phyloP scores from a whole-genome alignment of 2,888 invertebrate genomes.

The Eupsilia transversa region DNA sequence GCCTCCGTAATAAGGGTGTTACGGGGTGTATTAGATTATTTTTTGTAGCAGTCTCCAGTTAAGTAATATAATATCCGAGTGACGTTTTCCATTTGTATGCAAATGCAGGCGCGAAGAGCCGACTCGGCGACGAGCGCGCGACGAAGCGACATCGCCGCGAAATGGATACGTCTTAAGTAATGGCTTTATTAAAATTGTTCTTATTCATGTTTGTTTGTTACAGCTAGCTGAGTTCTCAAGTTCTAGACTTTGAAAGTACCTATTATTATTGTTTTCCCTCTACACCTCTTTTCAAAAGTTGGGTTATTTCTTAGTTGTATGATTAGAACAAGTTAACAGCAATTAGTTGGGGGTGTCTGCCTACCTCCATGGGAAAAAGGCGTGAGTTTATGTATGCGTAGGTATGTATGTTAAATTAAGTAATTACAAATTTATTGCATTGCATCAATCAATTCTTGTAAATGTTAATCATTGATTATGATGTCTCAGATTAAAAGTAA shows the following conservation, averaged over 20 bases:
- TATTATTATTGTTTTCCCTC: background rate
- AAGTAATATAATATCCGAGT: slow-evolving; percentile 81
- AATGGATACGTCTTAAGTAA: slow-evolving; percentile 72
- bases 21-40: slow-evolving; percentile 59
- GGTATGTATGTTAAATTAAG: no score
- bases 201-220: slow-evolving; percentile 57
- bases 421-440: background rate
- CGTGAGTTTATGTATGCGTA: background rate
- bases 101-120: slow-evolving; percentile 74
- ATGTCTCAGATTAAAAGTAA: background rate
- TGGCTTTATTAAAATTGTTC: slow-evolving; percentile 67
- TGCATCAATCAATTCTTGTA: background rate
- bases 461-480: no score
- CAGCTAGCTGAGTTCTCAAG: background rate
- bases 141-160: slow-evolving; percentile 59
- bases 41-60: slow-evolving; percentile 71
- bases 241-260: background rate
- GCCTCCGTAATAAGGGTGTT: slow-evolving; percentile 45
- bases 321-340: background rate
- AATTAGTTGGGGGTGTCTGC: no score
- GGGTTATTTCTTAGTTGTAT: background rate
- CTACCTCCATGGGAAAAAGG: no score
- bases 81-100: slow-evolving; percentile 88
- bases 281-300: background rate
- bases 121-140: slow-evolving; percentile 59